Evolutionary conservation across 1,140 invertebrate species (phyloP), one percentile per base, ranked within the genome.

Genomic region (Ceratina japonica): DNA sequence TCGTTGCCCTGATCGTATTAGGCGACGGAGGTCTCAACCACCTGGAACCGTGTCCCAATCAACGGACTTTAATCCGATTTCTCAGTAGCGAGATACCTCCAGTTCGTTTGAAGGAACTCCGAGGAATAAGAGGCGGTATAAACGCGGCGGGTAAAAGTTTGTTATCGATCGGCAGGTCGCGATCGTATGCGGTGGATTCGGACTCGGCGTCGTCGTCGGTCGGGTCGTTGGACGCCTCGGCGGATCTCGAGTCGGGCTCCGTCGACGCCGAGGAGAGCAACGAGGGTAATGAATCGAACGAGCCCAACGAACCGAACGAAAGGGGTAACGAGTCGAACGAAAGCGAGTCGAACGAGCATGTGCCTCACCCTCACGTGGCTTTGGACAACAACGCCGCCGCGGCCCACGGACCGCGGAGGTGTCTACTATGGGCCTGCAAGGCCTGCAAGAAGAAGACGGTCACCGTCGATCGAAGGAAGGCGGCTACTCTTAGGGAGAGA

Each of bases 381-480:
- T 84, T 90, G 66, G 90, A 87, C 16, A 83, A 87, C 16, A 83
- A 87, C 0, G 8, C 66, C 2, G 71, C 81, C 37, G 85, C 86
- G 54, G 80, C 86, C n/a, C 87, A 90, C 76, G 91, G 94, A 13
- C 94, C 94, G 51, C 93, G 97, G 64, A 94, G 96, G 70, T 99
- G 98, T 89, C 93, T 99, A 1, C 94, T 98, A 1, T 99, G 98
- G 98, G 98, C 98, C 7, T 99, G 98, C 92, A 98, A 99, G 90
- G 97, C 97, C 0, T 99, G 98, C 92, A 99, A 99, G 90, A 95
- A 97, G 92, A 98, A 98, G 92, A 97, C 96, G 5, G 97, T 98
- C 20, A 96, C 97, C 5, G 97, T 99, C 1, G 98, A 99, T 91
- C 93, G 98, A 56, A 94, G 98, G 87, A 99, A 99, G 94, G 98